Evolutionary conservation across 2,113 vertebrate genomes (phyloP).

Genomic region (Elachura formosa): DNA sequence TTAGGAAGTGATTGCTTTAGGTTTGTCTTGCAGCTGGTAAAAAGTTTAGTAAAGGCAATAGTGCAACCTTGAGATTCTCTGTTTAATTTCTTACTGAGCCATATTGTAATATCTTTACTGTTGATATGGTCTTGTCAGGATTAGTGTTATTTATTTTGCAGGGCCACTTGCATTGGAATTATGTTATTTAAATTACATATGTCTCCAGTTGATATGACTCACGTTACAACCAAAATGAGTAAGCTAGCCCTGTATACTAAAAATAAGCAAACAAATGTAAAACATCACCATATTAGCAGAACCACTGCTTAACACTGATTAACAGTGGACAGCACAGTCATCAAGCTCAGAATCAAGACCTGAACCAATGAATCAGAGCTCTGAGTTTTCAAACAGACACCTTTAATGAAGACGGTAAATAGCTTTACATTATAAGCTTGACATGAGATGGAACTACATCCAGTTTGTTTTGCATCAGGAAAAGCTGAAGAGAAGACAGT

Average conservation of each 20-base stretch:
- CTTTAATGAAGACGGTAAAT: neutral
- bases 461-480: neutral
- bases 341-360: neutral
- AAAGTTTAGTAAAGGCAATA: neutral
- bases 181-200: neutral
- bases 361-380: neutral
- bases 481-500: neutral
- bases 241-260: neutral
- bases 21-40: neutral
- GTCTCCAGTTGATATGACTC: neutral
- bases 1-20: neutral
- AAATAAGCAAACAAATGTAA: constrained; percentile 5
- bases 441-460: neutral
- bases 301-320: neutral
- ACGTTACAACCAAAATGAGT: neutral
- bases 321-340: neutral
- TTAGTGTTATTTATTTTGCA: neutral
- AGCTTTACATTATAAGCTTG: neutral
- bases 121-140: neutral
- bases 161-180: neutral
- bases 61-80: neutral
- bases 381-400: neutral
- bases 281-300: neutral
- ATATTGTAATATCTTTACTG: neutral
- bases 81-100: neutral